Evolutionary conservation across 2,797 vertebrate genomes (phyloP).

Genomic region (Bovichtus diacanthus): DNA sequence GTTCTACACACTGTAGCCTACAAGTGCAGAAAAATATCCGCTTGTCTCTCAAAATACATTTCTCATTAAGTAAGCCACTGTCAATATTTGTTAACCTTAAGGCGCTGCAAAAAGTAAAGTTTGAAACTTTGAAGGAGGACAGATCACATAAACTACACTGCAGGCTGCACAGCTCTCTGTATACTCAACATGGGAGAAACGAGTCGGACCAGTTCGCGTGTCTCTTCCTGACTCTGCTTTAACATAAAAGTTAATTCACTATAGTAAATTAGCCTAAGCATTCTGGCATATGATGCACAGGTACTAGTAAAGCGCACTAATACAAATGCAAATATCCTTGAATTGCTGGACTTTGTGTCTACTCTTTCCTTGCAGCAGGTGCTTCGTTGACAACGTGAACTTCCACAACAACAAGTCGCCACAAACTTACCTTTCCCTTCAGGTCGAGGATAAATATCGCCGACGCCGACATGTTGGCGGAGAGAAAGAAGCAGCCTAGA

Average conservation of each 20-base stretch:
- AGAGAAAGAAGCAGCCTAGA: conserved; percentile 21
- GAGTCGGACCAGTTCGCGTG: conserved; percentile 71
- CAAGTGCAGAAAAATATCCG: too few relatives aligned
- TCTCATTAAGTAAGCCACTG: background rate
- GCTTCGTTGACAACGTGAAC: conserved; percentile 49
- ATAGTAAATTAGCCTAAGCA: background rate
- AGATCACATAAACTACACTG: conserved; percentile 28
- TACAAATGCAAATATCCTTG: accelerated
- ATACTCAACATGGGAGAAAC: conserved; percentile 49
- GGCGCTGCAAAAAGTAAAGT: background rate
- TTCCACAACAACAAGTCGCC: conserved; percentile 66
- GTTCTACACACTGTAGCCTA: background rate
- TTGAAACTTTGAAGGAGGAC: conserved; percentile 42
- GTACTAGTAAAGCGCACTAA: accelerated
- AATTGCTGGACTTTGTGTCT: background rate
- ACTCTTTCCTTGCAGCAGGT: conserved; percentile 47
- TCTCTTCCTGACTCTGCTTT: conserved; percentile 50
- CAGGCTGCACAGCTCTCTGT: conserved; percentile 44
- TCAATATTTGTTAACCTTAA: background rate
- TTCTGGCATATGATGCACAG: background rate
- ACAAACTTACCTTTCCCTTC: conserved; percentile 89
- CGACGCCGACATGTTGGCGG: conserved; percentile 84
- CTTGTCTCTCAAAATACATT: background rate
- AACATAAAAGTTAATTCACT: background rate
- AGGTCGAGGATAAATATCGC: conserved; percentile 88